Conservation (phyloP, 2,797 vertebrate species). For the Hyperoplus immaculatus region DNA sequence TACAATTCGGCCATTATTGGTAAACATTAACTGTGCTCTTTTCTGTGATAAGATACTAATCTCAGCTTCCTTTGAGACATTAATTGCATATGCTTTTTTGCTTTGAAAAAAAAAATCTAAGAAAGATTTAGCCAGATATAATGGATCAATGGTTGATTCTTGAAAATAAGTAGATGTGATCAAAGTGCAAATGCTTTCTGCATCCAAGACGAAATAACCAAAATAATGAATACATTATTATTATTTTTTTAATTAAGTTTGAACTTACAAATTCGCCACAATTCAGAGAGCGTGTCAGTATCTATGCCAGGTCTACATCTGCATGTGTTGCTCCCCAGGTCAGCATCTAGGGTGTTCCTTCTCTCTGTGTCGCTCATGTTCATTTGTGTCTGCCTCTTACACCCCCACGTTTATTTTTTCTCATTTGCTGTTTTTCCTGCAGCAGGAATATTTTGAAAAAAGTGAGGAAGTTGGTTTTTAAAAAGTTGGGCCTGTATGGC, state of each 20-base stretch:
- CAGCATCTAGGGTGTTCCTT: conserved; percentile 41
- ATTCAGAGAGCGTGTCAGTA: not conserved
- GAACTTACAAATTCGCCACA: not conserved
- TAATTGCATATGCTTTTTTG: not conserved
- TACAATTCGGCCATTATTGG: not conserved
- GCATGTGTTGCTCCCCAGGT: not conserved
- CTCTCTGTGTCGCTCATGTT: conserved; percentile 60
- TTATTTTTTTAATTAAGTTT: not conserved
- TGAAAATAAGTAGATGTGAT: not conserved
- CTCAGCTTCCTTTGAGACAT: not conserved
- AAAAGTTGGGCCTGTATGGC: conserved; percentile 64
- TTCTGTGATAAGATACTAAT: not conserved
- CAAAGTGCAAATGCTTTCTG: not conserved
- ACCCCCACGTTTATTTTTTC: conserved; percentile 68
- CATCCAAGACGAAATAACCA: not conserved
- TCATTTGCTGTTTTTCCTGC: conserved; percentile 74
- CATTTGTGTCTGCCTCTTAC: conserved; percentile 71
- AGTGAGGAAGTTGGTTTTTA: conserved; percentile 78
- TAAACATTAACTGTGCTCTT: not conserved
- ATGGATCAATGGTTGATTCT: not conserved
- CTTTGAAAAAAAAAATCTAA: not conserved
- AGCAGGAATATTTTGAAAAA: conserved; percentile 56
- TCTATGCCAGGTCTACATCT: conserved; percentile 3
- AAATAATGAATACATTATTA: not conserved
- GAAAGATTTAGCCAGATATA: not conserved